Conservation (phyloP, 1,140 invertebrate species). For the Drosophila truncata region DNA sequence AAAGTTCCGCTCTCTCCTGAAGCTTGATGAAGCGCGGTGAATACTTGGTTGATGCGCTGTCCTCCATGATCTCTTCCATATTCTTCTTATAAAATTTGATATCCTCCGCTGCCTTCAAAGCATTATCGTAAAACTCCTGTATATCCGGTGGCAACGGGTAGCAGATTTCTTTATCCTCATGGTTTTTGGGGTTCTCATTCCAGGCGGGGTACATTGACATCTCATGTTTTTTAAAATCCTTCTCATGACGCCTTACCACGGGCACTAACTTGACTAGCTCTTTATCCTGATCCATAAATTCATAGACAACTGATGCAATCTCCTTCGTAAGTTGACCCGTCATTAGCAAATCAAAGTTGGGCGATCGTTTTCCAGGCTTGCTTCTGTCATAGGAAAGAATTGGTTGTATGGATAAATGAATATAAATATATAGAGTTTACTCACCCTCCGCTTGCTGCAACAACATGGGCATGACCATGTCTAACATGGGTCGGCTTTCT, state of each 20-base stretch:
- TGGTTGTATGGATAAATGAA: background rate
- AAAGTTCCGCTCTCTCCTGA: slow-evolving; percentile 53
- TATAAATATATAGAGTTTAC: background rate
- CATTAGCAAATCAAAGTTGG: slow-evolving; percentile 34
- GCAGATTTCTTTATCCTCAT: slow-evolving; percentile 43
- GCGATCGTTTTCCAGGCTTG: background rate
- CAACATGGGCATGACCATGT: background rate
- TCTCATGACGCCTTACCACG: slow-evolving; percentile 44
- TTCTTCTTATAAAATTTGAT: slow-evolving; percentile 53
- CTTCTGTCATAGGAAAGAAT: background rate
- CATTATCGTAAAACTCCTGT: slow-evolving; percentile 66
- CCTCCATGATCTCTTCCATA: background rate
- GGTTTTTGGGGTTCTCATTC: slow-evolving; percentile 30
- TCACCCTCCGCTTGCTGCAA: background rate
- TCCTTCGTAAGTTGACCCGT: slow-evolving; percentile 41
- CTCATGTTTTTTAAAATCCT: background rate
- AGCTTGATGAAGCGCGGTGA: slow-evolving; percentile 60
- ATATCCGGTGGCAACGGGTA: slow-evolving; percentile 64
- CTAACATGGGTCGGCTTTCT: no score
- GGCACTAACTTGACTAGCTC: slow-evolving; percentile 31
- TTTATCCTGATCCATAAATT: slow-evolving; percentile 53
- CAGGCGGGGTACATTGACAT: slow-evolving; percentile 54
- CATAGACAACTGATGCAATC: slow-evolving; percentile 48
- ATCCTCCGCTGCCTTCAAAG: slow-evolving; percentile 50
- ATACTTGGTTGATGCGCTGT: slow-evolving; percentile 13